Evolutionary conservation across 2,797 vertebrate species (phyloP).

Genomic region (Bufotes viridis): DNA sequence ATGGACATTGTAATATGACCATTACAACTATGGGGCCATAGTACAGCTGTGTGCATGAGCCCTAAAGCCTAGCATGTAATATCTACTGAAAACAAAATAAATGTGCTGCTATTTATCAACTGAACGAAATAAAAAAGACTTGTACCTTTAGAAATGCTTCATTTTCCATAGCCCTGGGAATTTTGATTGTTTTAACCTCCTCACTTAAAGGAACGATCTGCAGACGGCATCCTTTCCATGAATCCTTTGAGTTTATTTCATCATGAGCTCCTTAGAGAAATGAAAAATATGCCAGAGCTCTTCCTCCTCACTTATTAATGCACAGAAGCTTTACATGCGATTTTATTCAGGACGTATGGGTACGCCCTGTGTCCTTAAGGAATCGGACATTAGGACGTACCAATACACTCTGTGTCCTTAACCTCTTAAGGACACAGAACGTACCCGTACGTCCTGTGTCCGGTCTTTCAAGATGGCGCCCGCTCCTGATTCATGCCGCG

Average conservation of each 20-base stretch:
- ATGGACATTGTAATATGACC: not conserved
- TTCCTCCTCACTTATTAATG: not conserved
- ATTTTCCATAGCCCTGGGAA: conserved; percentile 73
- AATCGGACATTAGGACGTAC: no score
- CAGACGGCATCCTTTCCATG: not conserved
- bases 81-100: not conserved
- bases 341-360: no score
- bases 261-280: conserved; percentile 30
- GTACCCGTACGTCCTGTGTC: no score
- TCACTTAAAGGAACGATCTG: conserved; percentile 65
- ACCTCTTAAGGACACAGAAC: no score
- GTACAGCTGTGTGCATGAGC: not conserved
- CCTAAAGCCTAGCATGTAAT: not conserved
- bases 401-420: no score
- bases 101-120: not conserved
- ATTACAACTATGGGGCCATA: not conserved
- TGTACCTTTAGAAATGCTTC: conserved; percentile 76
- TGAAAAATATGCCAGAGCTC: not conserved
- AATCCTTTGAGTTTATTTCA: conserved; percentile 31
- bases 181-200: conserved; percentile 70
- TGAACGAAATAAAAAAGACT: not conserved
- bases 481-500: no score
- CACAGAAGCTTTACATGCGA: no score
- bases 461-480: no score
- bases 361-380: no score